phyloP scores from a whole-genome alignment of 2,888 invertebrate genomes.

The Idaea dimidiata region DNA sequence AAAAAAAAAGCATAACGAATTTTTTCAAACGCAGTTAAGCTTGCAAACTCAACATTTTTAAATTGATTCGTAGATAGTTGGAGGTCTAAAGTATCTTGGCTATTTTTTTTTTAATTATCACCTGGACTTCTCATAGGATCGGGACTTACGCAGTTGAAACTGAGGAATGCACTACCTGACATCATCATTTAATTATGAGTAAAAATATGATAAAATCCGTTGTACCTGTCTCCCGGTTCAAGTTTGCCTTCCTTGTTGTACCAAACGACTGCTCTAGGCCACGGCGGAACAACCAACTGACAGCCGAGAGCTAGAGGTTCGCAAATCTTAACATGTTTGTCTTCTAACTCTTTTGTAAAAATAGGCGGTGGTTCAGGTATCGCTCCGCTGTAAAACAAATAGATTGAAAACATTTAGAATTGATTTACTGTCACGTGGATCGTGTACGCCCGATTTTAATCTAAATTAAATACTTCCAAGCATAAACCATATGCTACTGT shows the following conservation, averaged over 20 bases:
- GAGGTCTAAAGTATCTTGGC: no score
- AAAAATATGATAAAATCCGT: neutral
- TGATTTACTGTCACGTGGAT: neutral
- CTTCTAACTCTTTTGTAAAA: conserved; percentile 87
- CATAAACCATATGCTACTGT: no score
- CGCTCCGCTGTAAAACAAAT: conserved; percentile 42
- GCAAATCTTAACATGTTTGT: conserved; percentile 88
- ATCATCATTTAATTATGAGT: no score
- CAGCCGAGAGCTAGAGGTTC: conserved; percentile 87
- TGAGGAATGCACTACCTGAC: no score
- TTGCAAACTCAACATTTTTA: no score
- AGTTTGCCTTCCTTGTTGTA: conserved; percentile 90
- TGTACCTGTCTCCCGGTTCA: conserved; percentile 82
- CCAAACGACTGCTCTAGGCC: conserved; percentile 92
- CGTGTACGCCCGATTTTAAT: no score
- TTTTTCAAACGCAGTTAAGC: no score
- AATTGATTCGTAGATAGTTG: no score
- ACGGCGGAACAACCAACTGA: conserved; percentile 91
- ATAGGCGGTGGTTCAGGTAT: conserved; percentile 88
- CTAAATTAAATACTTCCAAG: no score
- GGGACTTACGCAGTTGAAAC: neutral
- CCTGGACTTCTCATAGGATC: no score
- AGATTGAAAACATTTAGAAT: neutral
- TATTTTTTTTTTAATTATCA: no score
- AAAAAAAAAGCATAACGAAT: no score